These are phyloP conservation scores for Rhodinocichla rosea DNA, from an alignment of 2,113 vertebrate genomes.

Conservation along the genomic window DNA sequence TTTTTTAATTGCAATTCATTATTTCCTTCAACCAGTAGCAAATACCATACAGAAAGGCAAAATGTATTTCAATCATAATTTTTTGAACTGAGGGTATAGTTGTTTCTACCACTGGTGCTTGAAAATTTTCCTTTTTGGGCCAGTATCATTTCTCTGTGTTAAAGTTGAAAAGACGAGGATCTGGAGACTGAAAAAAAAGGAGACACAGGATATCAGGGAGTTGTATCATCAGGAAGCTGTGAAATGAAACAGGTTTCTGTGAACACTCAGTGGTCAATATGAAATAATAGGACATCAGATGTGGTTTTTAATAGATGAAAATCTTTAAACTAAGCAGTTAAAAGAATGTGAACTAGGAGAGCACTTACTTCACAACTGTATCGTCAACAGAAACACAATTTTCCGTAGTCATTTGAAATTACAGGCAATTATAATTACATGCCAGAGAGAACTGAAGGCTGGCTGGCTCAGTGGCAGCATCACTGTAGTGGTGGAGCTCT, in stretches of 20 bases:
- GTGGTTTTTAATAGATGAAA: neutral
- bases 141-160: neutral
- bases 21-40: neutral
- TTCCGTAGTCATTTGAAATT: neutral
- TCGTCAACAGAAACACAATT: neutral
- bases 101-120: neutral
- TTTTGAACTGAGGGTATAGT: neutral
- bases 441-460: neutral
- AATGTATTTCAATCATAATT: neutral
- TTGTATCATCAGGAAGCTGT: neutral
- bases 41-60: neutral
- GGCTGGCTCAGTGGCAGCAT: neutral
- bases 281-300: neutral
- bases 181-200: neutral
- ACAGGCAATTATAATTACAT: neutral
- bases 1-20: neutral
- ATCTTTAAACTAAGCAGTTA: neutral
- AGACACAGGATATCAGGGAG: neutral
- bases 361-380: neutral
- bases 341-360: neutral
- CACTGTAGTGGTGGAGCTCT: fast-evolving
- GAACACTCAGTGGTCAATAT: neutral
- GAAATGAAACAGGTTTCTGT: neutral
- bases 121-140: neutral
- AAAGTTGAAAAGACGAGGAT: neutral